Conservation (phyloP, 2,888 invertebrate genomes). For the Caenorhabditis parvicauda region DNA sequence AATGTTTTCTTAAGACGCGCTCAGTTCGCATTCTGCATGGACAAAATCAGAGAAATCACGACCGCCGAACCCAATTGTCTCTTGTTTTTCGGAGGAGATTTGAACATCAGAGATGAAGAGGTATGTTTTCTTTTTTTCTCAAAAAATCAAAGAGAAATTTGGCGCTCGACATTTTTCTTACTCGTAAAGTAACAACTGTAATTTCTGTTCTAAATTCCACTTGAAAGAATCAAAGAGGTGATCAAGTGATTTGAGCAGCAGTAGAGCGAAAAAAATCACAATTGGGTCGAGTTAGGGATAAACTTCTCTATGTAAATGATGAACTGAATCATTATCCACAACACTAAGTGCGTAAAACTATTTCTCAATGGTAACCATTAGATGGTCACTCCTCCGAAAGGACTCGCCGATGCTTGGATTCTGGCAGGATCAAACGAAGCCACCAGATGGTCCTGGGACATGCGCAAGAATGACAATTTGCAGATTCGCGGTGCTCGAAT, state of each 20-base stretch:
- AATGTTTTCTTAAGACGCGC: slow-evolving; percentile 7
- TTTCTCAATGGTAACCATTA: no score
- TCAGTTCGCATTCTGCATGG: slow-evolving; percentile 45
- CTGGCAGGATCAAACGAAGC: slow-evolving; percentile 67
- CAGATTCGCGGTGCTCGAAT: slow-evolving; percentile 16
- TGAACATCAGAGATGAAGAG: slow-evolving; percentile 70
- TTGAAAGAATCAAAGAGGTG: no score
- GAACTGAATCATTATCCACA: no score
- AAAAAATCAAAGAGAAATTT: no score
- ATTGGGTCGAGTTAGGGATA: no score
- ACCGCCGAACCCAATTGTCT: slow-evolving; percentile 46
- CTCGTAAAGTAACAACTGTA: no score
- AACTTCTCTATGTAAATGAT: neutral
- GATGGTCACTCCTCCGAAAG: slow-evolving; percentile 53
- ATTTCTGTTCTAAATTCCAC: no score
- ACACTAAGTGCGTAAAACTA: no score
- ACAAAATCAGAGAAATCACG: slow-evolving; percentile 23
- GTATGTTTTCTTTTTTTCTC: slow-evolving; percentile 55
- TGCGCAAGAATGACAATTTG: slow-evolving; percentile 68
- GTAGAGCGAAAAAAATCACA: no score
- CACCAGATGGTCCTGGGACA: slow-evolving; percentile 70
- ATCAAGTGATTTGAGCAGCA: no score
- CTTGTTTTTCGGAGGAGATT: slow-evolving; percentile 70
- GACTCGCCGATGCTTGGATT: slow-evolving; percentile 66
- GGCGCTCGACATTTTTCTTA: no score